These are phyloP conservation scores for Meandrina meandrites DNA, from an alignment of 92 coral and sea anemone species.

Conservation along the genomic window DNA sequence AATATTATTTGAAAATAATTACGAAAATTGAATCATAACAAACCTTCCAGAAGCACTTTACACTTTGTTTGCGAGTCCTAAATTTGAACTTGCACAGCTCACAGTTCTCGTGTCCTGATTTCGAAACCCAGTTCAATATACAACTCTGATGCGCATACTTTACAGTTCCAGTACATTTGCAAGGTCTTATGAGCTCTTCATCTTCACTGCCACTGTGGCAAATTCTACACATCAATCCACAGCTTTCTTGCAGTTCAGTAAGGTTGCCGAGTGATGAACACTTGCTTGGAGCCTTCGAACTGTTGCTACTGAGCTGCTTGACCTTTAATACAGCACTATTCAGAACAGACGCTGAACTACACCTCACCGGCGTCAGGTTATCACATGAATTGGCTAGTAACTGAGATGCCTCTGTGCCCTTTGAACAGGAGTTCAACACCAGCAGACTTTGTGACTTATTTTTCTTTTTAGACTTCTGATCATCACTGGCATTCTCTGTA, in stretches of 20 bases:
- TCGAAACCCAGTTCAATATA: conserved; percentile 90
- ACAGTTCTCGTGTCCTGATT: conserved; percentile 89
- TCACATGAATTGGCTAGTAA: background rate
- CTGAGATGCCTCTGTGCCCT: background rate
- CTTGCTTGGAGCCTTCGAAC: background rate
- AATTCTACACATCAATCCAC: conserved; percentile 86
- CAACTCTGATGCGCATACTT: conserved; percentile 92
- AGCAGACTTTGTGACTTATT: conserved; percentile 12
- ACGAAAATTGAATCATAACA: background rate
- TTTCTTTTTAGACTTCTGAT: conserved; percentile 1
- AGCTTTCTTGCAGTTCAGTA: conserved; percentile 54
- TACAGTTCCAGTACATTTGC: conserved; percentile 94
- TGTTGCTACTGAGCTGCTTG: background rate
- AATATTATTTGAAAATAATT: too few species aligned
- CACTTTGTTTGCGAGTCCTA: conserved; percentile 77
- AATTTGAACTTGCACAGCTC: conserved; percentile 93
- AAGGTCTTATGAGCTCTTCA: conserved; percentile 84
- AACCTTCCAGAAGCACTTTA: conserved; percentile 94
- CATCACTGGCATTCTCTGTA: background rate
- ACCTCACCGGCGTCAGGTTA: background rate
- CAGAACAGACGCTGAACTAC: background rate
- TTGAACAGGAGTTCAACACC: conserved; percentile 16
- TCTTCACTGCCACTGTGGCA: conserved; percentile 83
- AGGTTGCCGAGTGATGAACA: conserved; percentile 30
- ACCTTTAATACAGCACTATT: background rate